Conservation (phyloP, 2,888 invertebrate species). For the Microctonus hyperodae region DNA sequence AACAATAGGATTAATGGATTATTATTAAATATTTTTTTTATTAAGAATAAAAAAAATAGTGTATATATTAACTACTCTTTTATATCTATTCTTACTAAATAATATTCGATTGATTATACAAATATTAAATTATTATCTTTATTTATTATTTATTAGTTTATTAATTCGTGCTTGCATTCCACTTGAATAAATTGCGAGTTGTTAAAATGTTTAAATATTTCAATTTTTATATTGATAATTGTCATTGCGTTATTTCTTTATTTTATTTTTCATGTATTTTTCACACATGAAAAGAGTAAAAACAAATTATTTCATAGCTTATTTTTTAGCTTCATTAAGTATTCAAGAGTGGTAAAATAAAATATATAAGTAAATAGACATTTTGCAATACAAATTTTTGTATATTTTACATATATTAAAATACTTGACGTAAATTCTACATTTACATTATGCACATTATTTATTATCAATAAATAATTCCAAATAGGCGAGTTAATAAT, state of each 20-base stretch:
- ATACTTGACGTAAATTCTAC: not conserved
- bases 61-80: conserved; percentile 26
- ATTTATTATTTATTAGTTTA: conserved; percentile 40
- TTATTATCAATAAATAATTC: too few species aligned
- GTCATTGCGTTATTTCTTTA: not conserved
- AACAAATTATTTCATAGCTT: conserved; percentile 3
- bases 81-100: conserved; percentile 13
- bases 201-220: not conserved
- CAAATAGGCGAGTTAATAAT: too few species aligned
- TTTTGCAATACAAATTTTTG: not conserved
- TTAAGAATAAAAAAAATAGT: conserved; percentile 8
- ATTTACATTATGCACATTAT: too few species aligned
- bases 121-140: conserved; percentile 40
- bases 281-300: not conserved
- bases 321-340: not conserved
- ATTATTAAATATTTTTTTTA: conserved; percentile 17
- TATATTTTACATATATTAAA: not conserved
- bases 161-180: conserved; percentile 33
- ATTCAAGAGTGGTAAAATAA: not conserved
- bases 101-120: conserved; percentile 25
- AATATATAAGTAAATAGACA: not conserved
- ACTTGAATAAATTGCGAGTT: conserved; percentile 6
- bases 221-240: not conserved
- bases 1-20: conserved; percentile 11
- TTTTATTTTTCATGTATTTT: too few species aligned